These are phyloP conservation scores for silkworm (Bombyx mori) DNA, from an alignment of 1,140 invertebrate species.

Conservation along the genomic window ASM3026992v2 NC_085117.1:14778501-14779000, in stretches of 20 bases:
- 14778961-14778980: too few relatives aligned
- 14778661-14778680: conserved; percentile 37
- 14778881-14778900: too few relatives aligned
- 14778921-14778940: too few relatives aligned
- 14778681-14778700: conserved; percentile 46
- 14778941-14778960: too few relatives aligned
- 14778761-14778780: conserved; percentile 3
- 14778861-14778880: conserved; percentile 14
- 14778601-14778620: conserved; percentile 64
- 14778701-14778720: conserved; percentile 28
- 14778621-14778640: conserved; percentile 62
- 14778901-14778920: too few relatives aligned
- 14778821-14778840: conserved; percentile 8
- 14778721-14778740: conserved; percentile 9
- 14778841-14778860: conserved; percentile 17
- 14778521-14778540: conserved; percentile 78
- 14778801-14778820: conserved; percentile 2
- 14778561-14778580: conserved; percentile 50
- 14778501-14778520: conserved; percentile 77
- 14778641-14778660: conserved; percentile 30
- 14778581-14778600: conserved; percentile 50
- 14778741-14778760: conserved; percentile 1
- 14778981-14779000: too few relatives aligned
- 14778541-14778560: conserved; percentile 62
- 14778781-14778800: conserved; percentile 10